Evolutionary conservation across 2,113 vertebrate species (phyloP).

Genomic region (Orientallactaga bullata): DNA sequence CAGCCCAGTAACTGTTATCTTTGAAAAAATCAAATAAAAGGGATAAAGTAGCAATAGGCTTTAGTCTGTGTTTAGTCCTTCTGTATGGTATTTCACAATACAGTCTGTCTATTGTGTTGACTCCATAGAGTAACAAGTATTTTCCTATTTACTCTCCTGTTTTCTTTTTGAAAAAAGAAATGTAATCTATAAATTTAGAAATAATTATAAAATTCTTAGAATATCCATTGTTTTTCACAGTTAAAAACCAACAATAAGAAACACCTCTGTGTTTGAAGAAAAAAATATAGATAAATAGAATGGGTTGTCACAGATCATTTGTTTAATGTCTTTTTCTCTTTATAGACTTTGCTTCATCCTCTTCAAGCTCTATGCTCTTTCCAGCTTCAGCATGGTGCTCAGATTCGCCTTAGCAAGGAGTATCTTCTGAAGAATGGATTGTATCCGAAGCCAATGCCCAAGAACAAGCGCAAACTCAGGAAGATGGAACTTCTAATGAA

Average conservation of each 20-base stretch:
- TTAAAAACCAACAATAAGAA: constrained; percentile 35
- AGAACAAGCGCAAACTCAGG: constrained; percentile 98
- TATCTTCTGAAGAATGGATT: constrained; percentile 95
- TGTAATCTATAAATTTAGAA: neutral
- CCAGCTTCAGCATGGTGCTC: constrained; percentile 97
- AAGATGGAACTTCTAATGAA: constrained; percentile 96
- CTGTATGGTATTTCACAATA: neutral
- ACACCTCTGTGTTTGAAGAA: constrained; percentile 32
- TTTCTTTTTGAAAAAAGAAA: neutral
- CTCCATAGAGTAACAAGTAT: neutral
- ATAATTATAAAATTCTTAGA: neutral
- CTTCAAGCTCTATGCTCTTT: constrained; percentile 97
- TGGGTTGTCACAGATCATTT: constrained; percentile 37
- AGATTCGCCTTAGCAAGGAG: constrained; percentile 98
- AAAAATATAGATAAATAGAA: constrained; percentile 42
- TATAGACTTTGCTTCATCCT: constrained; percentile 94
- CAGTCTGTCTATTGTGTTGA: neutral
- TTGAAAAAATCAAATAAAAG: constrained; percentile 15
- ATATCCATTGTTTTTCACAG: constrained; percentile 10
- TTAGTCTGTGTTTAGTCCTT: neutral
- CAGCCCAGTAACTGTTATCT: no score
- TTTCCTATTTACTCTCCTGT: constrained; percentile 24
- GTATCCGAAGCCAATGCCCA: constrained; percentile 97
- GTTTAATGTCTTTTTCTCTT: constrained; percentile 62
- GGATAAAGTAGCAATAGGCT: neutral